Evolutionary conservation across 2,888 invertebrate genomes (phyloP).

Genomic region (Hirtodrosophila confusa): DNA sequence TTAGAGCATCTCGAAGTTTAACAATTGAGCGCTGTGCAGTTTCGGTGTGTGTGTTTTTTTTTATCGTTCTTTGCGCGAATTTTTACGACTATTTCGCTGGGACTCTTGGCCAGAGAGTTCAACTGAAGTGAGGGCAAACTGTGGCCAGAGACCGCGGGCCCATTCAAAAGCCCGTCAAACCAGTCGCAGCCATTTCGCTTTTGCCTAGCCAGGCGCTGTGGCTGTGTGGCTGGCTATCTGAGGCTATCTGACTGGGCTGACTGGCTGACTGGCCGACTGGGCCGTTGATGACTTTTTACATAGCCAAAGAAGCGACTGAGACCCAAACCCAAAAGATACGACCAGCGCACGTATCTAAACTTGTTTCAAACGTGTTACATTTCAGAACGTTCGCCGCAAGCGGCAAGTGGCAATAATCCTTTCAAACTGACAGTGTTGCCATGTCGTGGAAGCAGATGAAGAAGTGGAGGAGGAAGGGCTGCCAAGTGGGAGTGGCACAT

Average conservation of each 20-base stretch:
- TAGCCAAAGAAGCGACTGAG: conserved; percentile 60
- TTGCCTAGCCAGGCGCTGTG: conserved; percentile 58
- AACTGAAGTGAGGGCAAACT: conserved; percentile 60
- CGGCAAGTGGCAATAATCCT: conserved; percentile 78
- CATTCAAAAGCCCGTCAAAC: conserved; percentile 76
- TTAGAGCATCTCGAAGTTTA: conserved; percentile 47
- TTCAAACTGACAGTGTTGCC: conserved; percentile 74
- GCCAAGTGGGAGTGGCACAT: conserved; percentile 71
- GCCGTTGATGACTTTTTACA: conserved; percentile 76
- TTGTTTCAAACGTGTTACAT: conserved; percentile 80
- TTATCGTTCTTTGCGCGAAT: conserved; percentile 55
- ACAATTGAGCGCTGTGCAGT: conserved; percentile 50
- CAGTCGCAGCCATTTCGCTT: conserved; percentile 68
- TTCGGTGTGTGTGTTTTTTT: conserved; percentile 29
- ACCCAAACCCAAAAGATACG: conserved; percentile 44
- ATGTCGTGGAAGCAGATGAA: conserved; percentile 35
- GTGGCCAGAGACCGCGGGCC: conserved; percentile 57
- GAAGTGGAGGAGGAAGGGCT: conserved; percentile 25
- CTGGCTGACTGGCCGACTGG: conserved; percentile 48
- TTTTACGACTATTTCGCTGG: conserved; percentile 68
- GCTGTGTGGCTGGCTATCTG: conserved; percentile 30
- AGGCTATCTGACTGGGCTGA: conserved; percentile 44
- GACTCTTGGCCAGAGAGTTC: conserved; percentile 57
- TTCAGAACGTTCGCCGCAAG: conserved; percentile 77
- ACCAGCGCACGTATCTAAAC: conserved; percentile 71